Conservation (phyloP, 2,888 invertebrate species). For the Plebejus melissa region DNA sequence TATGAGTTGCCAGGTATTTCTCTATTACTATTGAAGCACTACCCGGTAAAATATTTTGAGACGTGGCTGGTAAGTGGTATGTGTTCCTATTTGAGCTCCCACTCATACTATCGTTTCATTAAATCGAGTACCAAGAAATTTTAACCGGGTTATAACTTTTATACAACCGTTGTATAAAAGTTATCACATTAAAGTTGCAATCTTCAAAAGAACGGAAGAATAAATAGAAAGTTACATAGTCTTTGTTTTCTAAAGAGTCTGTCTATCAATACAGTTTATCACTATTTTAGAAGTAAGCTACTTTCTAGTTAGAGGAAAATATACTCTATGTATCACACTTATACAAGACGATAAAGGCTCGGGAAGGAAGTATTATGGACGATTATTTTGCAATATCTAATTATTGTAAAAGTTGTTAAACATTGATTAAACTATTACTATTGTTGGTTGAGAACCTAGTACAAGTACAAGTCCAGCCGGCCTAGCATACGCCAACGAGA, state of each 20-base stretch:
- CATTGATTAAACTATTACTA: not conserved
- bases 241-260: not conserved
- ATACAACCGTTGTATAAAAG: not conserved
- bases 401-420: not conserved
- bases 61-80: not conserved
- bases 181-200: not conserved
- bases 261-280: not conserved
- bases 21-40: not conserved
- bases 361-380: conserved; percentile 27
- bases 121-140: not conserved
- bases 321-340: conserved; percentile 20
- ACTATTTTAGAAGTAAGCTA: not conserved
- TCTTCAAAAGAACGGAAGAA: not conserved
- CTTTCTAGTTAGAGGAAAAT: conserved; percentile 12
- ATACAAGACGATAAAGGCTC: conserved; percentile 17
- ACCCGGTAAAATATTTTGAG: not conserved
- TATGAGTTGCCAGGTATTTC: not conserved
- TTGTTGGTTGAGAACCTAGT: not conserved
- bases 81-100: not conserved
- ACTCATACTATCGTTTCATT: not conserved
- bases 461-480: not conserved
- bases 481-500: no score
- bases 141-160: not conserved
- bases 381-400: conserved; percentile 25
- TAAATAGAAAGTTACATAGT: not conserved